phyloP scores from a whole-genome alignment of 1,140 invertebrate species.

The Chymomyza costata region DNA sequence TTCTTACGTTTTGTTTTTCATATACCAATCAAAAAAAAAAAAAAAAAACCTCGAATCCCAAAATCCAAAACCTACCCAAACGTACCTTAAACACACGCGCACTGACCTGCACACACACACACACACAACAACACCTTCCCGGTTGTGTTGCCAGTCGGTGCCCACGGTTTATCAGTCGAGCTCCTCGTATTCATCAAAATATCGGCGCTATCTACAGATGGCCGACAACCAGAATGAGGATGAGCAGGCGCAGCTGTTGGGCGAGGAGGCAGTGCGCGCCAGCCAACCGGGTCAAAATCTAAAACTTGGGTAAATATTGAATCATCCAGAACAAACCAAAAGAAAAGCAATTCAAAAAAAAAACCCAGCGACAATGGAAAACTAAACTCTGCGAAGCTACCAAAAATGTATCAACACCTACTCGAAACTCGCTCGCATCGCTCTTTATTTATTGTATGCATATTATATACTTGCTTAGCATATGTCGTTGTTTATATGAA shows the following conservation, averaged over 20 bases:
- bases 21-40: conserved; percentile 44
- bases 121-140: conserved; percentile 22
- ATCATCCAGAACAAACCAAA: too few relatives aligned
- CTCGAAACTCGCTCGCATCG: conserved; percentile 36
- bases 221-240: conserved; percentile 93
- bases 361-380: conserved; percentile 37
- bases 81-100: conserved; percentile 25
- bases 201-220: conserved; percentile 81
- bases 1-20: conserved; percentile 60
- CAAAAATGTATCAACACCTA: not conserved
- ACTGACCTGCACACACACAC: conserved; percentile 16
- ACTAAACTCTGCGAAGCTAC: conserved; percentile 71
- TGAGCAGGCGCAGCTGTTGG: conserved; percentile 94
- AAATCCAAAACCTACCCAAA: conserved; percentile 26
- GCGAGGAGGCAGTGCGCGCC: conserved; percentile 93
- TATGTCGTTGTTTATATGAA: conserved; percentile 20
- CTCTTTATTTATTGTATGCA: conserved; percentile 32
- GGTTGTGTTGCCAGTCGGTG: conserved; percentile 72
- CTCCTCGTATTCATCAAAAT: conserved; percentile 60
- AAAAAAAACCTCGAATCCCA: not conserved
- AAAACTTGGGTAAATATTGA: conserved; percentile 90
- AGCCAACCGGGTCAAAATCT: conserved; percentile 96
- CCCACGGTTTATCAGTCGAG: conserved; percentile 69
- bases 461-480: conserved; percentile 13
- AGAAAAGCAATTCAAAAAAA: conserved; percentile 27